A percentile compares a stretch with the other conserved stretches of the same genome.
phyloP scores from a whole-genome alignment of 2,113 vertebrate genomes.

The Taurulus bubalis region DNA sequence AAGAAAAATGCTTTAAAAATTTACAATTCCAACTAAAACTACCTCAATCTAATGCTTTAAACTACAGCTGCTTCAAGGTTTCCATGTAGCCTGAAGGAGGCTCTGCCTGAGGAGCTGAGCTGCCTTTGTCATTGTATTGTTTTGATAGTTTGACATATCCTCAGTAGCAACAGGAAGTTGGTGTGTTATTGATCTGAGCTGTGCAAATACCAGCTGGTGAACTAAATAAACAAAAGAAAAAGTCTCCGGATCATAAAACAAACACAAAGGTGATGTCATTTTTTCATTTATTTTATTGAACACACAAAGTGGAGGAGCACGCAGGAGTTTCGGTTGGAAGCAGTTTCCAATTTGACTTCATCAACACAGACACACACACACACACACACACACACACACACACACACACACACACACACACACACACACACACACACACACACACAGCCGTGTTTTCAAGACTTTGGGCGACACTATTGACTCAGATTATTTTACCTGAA shows the following conservation, averaged over 20 bases:
- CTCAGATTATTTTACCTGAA: too few species aligned
- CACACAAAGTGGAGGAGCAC: too few species aligned
- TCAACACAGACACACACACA: constrained; percentile 6
- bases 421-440: too few species aligned
- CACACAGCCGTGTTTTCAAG: too few species aligned
- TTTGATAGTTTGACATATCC: not conserved
- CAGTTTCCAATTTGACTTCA: constrained; percentile 12
- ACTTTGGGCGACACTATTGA: too few species aligned
- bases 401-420: too few species aligned
- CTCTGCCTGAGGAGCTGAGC: not conserved
- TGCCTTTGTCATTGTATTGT: not conserved
- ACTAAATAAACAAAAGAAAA: not conserved
- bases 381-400: not conserved
- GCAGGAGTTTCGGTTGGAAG: not conserved
- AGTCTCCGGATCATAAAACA: not conserved
- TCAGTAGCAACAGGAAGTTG: not conserved
- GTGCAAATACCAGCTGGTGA: not conserved
- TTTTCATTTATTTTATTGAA: not conserved
- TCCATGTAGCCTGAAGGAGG: not conserved
- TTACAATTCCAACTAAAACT: too few species aligned
- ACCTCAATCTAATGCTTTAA: too few species aligned
- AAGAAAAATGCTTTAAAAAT: too few species aligned
- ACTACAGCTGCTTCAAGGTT: too few species aligned
- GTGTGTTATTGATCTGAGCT: not conserved
- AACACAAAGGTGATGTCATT: not conserved